Conservation (phyloP, 2,888 invertebrate genomes). For the Argyresthia goedartella region DNA sequence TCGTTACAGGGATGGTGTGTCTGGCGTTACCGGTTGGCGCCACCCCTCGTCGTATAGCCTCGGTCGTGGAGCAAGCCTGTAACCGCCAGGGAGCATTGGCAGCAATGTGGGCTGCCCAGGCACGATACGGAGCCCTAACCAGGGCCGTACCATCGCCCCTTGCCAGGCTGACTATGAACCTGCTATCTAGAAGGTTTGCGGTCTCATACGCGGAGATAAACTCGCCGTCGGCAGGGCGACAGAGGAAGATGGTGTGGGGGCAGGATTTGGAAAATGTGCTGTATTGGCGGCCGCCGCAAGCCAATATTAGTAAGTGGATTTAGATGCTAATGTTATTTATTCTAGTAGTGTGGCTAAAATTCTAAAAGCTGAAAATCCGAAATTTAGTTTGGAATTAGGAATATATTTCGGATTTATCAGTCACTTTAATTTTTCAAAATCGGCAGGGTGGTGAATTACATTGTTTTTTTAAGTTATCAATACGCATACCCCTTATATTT, state of each 20-base stretch:
- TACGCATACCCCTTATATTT: no score
- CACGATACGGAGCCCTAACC: conserved; percentile 69
- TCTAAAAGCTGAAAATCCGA: no score
- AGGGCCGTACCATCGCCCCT: conserved; percentile 72
- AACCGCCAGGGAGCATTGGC: conserved; percentile 62
- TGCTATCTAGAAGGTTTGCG: conserved; percentile 76
- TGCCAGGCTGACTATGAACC: conserved; percentile 67
- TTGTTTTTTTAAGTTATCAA: no score
- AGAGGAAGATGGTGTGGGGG: conserved; percentile 73
- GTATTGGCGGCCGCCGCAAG: conserved; percentile 82
- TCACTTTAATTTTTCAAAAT: no score
- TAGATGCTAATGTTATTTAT: background rate
- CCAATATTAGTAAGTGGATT: conserved; percentile 76
- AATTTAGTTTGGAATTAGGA: no score
- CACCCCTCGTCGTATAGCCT: conserved; percentile 44
- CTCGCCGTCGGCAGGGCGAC: conserved; percentile 38
- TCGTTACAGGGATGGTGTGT: conserved; percentile 72
- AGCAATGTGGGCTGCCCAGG: conserved; percentile 61
- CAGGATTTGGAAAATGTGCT: conserved; percentile 74
- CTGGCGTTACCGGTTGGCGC: conserved; percentile 72
- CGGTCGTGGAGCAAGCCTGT: conserved; percentile 40
- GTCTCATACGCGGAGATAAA: conserved; percentile 75
- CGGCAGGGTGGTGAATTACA: no score
- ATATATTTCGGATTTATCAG: no score
- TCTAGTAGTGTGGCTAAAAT: background rate